Base-by-base conservation (phyloP, 1,140 invertebrate species). In the Pogonomyrmex barbatus region DNA sequence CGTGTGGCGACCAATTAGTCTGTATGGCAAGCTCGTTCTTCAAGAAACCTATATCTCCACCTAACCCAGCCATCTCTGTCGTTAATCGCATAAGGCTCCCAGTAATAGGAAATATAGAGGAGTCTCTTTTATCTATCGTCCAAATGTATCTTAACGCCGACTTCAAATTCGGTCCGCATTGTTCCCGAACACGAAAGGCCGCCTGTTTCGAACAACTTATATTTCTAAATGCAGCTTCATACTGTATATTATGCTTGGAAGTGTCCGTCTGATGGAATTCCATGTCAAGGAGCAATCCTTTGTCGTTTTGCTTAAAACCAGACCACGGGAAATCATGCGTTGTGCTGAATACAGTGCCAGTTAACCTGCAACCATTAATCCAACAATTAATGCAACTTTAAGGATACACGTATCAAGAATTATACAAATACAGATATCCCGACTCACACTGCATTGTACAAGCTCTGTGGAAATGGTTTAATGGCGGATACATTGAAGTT, bases 91-190 rank as follows among this genome's bases (percentile, higher is more conserved):
- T 94, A 71, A 97, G 95, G 30, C 95, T 94, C 24, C 98, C 98
- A 84, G 91, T 93, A 39, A 95, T 96, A 0, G 98, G 98, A 93
- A 99, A 97, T 87, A 98, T 96, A 33, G 95, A 89, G 86, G 97
- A 96, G 94, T 99, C 97, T 86, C 98, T 95, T 82, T 96, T 96
- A 94, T 99, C 98, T 63, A 97, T 95, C 0, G 96, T 96, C 83
- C 97, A 96, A 63, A 97, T 97, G 93, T 99, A 97, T 87, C 97
- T 96, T 33, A 99, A 71, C 4, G 97, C 96, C 0, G 98, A 99
- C 94, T 99, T 99, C 88, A 99, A 96, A 83, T 97, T 97, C 60
- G 98, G 97, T 9, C 98, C 98, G 81, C 97, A 96, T 92, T 98
- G 97, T 95, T 99, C 98, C 47, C 98, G 94, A 8, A 99, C 96